These are phyloP conservation scores for Augochlorella aurata DNA, from an alignment of 2,888 invertebrate species.

Conservation along the genomic window DNA sequence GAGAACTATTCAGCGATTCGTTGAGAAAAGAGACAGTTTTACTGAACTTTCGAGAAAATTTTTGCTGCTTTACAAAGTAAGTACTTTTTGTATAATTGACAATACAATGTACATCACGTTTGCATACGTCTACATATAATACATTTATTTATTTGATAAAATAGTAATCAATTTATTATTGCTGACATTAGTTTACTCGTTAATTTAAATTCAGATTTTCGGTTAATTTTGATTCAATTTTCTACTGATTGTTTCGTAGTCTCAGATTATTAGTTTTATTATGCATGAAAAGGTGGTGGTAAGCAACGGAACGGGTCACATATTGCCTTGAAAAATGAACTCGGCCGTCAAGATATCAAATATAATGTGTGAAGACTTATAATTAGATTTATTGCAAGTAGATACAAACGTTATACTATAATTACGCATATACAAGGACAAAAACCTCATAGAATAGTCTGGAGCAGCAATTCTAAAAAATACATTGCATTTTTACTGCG, in stretches of 20 bases:
- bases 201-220: not conserved
- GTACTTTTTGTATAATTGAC: not conserved
- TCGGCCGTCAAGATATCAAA: not conserved
- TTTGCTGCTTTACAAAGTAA: conserved; percentile 46
- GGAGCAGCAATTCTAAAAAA: not conserved
- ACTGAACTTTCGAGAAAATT: conserved; percentile 32
- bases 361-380: not conserved
- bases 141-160: not conserved
- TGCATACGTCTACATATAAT: not conserved
- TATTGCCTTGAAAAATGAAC: not conserved
- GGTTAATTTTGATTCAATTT: no score
- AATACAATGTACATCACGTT: no score
- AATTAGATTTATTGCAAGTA: not conserved
- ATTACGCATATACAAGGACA: not conserved
- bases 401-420: not conserved
- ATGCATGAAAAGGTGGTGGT: not conserved
- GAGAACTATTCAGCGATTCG: not conserved
- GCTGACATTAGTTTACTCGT: not conserved
- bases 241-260: not conserved
- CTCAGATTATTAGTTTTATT: not conserved
- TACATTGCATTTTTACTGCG: conserved; percentile 20
- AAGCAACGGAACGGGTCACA: not conserved
- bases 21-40: not conserved
- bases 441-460: not conserved
- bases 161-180: not conserved